Evolutionary conservation across 1,140 invertebrate genomes (phyloP), one percentile per base, ranked within the genome.

Genomic region (Drosophila lacteicornis): DNA sequence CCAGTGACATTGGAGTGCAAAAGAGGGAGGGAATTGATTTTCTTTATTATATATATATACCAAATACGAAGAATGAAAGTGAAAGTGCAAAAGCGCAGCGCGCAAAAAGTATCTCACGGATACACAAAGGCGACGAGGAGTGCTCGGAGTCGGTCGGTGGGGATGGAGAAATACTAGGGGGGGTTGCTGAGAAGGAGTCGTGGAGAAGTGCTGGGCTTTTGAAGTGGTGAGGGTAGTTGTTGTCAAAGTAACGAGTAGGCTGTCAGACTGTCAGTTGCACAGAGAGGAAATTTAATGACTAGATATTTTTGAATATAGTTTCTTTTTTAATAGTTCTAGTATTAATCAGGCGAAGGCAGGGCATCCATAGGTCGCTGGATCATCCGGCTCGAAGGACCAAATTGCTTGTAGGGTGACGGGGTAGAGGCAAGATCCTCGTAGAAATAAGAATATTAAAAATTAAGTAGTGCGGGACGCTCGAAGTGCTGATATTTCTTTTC

Each of bases 241-340:
- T 88, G 84, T 88, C 84, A 88, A 88, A 88, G 84, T 88, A 88
- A 88, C 84, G 85, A 88, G 85, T 90, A 71, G 85, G 84, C 84
- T 90, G 84, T 88, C 84, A 88, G 85, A 38, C 80, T 88, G 84
- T 84, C 85, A 88, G 85, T 50, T 65, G 62, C 74, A 78, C 36
- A 22, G 36, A n/a, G 53, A 40, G 27, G 27, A n/a, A 56, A 40
- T 40, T 25, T n/a, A 0, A 9, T 2, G 2, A 56, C 5, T 22
- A 25, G 13, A 30, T 22, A 2, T 5, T 11, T 38, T 38, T 22
- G 12, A 55, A 55, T 15, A 22, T 55, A 22, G 7, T 15, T 19
- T 22, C 12, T 13, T n/a, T 4, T 19, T 17, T 30, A 30, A 30
- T 30, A 30, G 7, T 30, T 30, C 6, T 30, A 30, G 1, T 30